Evolutionary conservation across 2,797 vertebrate genomes (phyloP), one percentile per base, ranked within the genome.

Genomic region (Odontamblyopus rebecca): DNA sequence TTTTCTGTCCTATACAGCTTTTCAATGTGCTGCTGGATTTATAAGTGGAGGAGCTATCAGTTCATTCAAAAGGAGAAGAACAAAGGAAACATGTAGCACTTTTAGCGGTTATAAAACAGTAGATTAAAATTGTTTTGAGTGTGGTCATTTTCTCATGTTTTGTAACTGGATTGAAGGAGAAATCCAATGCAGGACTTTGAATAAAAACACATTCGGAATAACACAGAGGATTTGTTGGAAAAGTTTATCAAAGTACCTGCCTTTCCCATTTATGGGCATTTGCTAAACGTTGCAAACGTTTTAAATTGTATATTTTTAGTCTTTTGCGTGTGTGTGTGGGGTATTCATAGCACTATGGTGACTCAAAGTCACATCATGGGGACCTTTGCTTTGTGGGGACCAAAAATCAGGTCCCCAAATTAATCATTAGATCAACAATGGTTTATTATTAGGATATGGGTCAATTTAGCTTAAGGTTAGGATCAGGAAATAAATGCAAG

Each of bases 1-100:
- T 96, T 96, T 75, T 93, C 95, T 82, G 91, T 85, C 0, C 90
- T 98, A 77, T 98, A 96, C 63, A 62, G 95, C 41, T 93, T 96
- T 74, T 96, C 96, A 38, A 68, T 96, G 79, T 95, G 90, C 74
- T 98, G 95, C 93, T 92, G 97, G 74, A 95, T 92, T 74, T 93
- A 89, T 0, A 93, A 94, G 84, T 92, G 91, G 80, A 90, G 85
- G 79, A 92, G 76, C 85, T 86, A 88, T 77, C 85, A 70, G 70
- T 91, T 62, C 91, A 80, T 80, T 2, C 85, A 91, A 67, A 74
- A 92, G 76, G 9, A 84, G 30, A 12, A 70, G 23, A 61, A 71
- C 70, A 60, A 70, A 44, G 51, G 76, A 61, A 0, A n/a, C 9
- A 6, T n/a, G 7, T n/a, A 30, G 16, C 27, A 12, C 2, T 13